Evolutionary conservation across 2,888 invertebrate genomes (phyloP), one percentile per base, ranked within the genome.

Genomic region (Ischnura elegans): DNA sequence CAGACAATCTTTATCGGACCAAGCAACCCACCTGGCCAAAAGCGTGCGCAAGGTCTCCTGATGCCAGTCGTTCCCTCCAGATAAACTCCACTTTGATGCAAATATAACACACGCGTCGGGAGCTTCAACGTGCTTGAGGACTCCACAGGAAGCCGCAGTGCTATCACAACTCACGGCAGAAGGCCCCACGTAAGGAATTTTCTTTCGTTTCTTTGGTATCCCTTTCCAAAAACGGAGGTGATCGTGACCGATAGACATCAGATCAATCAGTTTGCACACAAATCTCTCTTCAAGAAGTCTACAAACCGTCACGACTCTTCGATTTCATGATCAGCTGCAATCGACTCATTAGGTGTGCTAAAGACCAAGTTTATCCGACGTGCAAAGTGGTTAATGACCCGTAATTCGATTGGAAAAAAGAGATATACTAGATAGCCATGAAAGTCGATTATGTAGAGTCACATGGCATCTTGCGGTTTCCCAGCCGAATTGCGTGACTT

Each of bases 311-410:
- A 76, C 76, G 76, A 76, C 36, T 76, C 36, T 10, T 36, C 29
- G 36, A n/a, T 36, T 76, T 36, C 76, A 36, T 76, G 16, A 76
- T 76, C 36, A 36, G 76, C 29, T 5, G 76, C 76, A 10, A 29
- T 10, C 29, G 29, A 29, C 76, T 76, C 76, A 76, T 76, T 76
- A 76, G 36, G 25, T 10, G 76, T n/a, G 76, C 36, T 13, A 76
- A 76, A 36, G 76, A 76, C 76, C 8, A 36, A 76, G 76, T 76
- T 76, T 76, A 76, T 8, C 13, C 29, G 46, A 86, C 43, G 86
- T 46, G 86, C 43, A 45, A 86, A 86, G n/a, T n/a, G 46, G 86
- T 86, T n/a, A 86, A 86, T 86, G 46, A 86, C n/a, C 13, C 46
- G 46, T 76, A 76, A 76, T 86, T 43, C 46, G 86, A 86, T 46